Evolutionary conservation across 2,113 vertebrate genomes (phyloP).

Genomic region (Salvelinus sp.): DNA sequence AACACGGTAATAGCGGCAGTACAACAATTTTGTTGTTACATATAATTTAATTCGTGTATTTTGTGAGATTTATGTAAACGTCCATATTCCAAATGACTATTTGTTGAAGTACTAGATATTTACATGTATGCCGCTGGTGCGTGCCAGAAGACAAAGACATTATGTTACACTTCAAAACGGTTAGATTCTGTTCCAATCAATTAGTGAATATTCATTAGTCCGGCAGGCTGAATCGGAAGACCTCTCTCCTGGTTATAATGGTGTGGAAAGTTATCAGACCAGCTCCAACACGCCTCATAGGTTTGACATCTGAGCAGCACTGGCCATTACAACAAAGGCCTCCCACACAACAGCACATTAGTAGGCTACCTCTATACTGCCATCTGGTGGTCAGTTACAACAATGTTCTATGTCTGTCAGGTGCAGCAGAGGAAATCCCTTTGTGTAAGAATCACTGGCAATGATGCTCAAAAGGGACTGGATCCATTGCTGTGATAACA

Average conservation of each 20-base stretch:
- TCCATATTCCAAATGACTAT: too few species aligned
- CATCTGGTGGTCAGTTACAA: conserved; percentile 17
- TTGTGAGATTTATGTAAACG: too few species aligned
- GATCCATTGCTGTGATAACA: not conserved
- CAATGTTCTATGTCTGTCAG: not conserved
- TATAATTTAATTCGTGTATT: too few species aligned
- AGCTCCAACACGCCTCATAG: conserved; percentile 13
- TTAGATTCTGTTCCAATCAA: not conserved
- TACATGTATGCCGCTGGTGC: too few species aligned
- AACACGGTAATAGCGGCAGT: too few species aligned
- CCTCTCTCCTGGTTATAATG: too few species aligned
- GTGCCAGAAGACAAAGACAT: too few species aligned
- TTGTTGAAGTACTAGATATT: too few species aligned
- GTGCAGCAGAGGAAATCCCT: not conserved
- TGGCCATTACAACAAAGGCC: conserved; percentile 11
- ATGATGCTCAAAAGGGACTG: not conserved
- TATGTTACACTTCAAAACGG: too few species aligned
- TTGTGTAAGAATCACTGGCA: conserved; percentile 6
- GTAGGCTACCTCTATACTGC: not conserved
- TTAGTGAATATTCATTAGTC: not conserved
- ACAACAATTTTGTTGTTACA: too few species aligned
- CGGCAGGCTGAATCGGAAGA: not conserved
- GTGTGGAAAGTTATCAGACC: conserved; percentile 8
- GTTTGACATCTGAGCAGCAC: conserved; percentile 2
- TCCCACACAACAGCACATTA: not conserved